phyloP scores from a whole-genome alignment of 2,113 vertebrate species.

The Neogale vison region DNA sequence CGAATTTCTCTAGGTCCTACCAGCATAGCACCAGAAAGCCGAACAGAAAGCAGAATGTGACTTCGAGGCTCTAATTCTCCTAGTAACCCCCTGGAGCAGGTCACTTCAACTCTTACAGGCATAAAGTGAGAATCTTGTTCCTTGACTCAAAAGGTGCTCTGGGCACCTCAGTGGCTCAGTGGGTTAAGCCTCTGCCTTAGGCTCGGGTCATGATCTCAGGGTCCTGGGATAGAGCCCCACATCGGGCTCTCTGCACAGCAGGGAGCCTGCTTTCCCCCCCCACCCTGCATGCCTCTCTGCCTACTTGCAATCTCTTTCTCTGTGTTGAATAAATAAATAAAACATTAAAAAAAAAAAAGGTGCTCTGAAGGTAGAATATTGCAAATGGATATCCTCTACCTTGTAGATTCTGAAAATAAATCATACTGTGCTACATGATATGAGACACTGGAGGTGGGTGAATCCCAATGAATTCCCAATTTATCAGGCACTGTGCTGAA shows the following conservation, averaged over 20 bases:
- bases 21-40: not conserved
- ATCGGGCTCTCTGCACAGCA: too few relatives aligned
- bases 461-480: not conserved
- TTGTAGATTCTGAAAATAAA: not conserved
- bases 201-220: too few relatives aligned
- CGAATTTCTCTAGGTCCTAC: not conserved
- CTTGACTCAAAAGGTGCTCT: not conserved
- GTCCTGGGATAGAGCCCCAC: too few relatives aligned
- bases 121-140: not conserved
- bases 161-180: too few relatives aligned
- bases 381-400: not conserved
- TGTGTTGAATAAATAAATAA: too few relatives aligned
- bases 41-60: not conserved
- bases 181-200: too few relatives aligned
- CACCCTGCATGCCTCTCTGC: too few relatives aligned
- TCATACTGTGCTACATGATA: too few relatives aligned
- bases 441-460: not conserved
- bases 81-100: not conserved
- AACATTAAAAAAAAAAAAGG: too few relatives aligned
- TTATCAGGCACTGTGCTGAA: not conserved
- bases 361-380: not conserved
- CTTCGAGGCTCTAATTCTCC: not conserved
- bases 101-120: not conserved
- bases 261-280: too few relatives aligned
- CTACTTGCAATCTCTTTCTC: too few relatives aligned